These are phyloP conservation scores for Rhadina sibilatrix DNA, from an alignment of 2,113 vertebrate genomes.

Conservation along the genomic window DNA sequence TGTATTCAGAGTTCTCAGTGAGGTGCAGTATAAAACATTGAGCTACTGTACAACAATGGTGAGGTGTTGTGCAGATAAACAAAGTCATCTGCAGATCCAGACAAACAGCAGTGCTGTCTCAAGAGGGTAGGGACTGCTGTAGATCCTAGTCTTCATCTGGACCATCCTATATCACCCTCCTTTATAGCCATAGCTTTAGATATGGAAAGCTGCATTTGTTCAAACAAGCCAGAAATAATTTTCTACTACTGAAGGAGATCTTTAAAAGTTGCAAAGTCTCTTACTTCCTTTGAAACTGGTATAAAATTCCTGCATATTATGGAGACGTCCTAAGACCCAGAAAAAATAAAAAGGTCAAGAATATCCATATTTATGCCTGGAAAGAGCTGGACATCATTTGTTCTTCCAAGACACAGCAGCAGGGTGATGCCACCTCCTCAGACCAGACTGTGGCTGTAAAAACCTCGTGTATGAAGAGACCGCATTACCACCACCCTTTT, in stretches of 20 bases:
- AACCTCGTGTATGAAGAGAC: neutral
- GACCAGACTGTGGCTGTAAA: neutral
- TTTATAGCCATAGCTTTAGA: neutral
- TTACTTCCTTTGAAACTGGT: neutral
- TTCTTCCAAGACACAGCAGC: neutral
- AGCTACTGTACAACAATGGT: fast-evolving
- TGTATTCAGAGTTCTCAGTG: fast-evolving
- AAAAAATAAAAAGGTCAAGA: neutral
- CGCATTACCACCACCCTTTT: neutral
- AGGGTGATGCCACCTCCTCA: neutral
- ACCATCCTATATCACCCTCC: neutral
- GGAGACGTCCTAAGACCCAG: neutral
- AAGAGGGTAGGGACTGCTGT: neutral
- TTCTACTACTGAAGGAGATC: neutral
- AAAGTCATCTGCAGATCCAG: neutral
- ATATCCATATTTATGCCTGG: neutral
- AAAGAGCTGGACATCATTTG: neutral
- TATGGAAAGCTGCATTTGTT: neutral
- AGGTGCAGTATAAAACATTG: neutral
- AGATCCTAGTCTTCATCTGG: neutral
- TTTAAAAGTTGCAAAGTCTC: neutral
- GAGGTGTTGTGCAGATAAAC: neutral
- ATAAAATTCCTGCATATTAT: neutral
- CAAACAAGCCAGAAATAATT: neutral
- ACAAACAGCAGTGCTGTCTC: fast-evolving